Percentiles rank a stretch among this genome's conserved stretches.
phyloP scores from a whole-genome alignment of 1,140 invertebrate genomes.

The Chlorops oryzae region DNA sequence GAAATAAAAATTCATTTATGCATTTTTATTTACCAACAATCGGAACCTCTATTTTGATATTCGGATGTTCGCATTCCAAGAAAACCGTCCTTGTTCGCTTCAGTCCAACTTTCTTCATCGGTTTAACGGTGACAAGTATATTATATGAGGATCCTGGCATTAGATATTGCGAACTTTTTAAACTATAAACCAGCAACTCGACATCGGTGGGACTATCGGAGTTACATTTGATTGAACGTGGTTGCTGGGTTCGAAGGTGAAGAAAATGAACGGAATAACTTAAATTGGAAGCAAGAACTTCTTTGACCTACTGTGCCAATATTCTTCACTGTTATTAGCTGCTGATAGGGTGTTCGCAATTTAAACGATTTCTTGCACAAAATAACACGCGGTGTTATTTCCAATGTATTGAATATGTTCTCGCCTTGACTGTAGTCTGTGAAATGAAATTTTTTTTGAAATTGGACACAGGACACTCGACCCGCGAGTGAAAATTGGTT shows the following conservation, averaged over 20 bases:
- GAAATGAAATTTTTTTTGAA: background rate
- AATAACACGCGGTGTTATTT: slow-evolving; percentile 11
- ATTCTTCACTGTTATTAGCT: slow-evolving; percentile 8
- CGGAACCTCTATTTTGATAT: slow-evolving; percentile 38
- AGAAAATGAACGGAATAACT: background rate
- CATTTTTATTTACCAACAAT: slow-evolving; percentile 19
- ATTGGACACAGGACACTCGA: too few species aligned
- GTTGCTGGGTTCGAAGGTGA: slow-evolving; percentile 27
- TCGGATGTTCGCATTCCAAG: slow-evolving; percentile 30
- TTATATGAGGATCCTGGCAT: slow-evolving; percentile 24
- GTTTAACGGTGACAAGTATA: slow-evolving; percentile 21
- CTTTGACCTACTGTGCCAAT: slow-evolving; percentile 11
- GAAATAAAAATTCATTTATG: too few species aligned
- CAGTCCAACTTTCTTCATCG: slow-evolving; percentile 9
- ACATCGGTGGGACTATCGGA: slow-evolving; percentile 32
- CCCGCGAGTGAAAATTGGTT: too few species aligned
- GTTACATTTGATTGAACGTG: slow-evolving; percentile 19
- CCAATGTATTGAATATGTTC: slow-evolving; percentile 6
- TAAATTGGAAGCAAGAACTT: background rate
- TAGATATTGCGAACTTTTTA: slow-evolving; percentile 21
- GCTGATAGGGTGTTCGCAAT: background rate
- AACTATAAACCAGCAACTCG: slow-evolving; percentile 3
- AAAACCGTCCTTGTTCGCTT: slow-evolving; percentile 27
- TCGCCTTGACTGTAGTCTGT: background rate
- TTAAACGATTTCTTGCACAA: slow-evolving; percentile 9